Percentiles rank a stretch among this genome's conserved stretches.
phyloP scores from a whole-genome alignment of 2,888 invertebrate species.

The Pachliopta kotzebuea region DNA sequence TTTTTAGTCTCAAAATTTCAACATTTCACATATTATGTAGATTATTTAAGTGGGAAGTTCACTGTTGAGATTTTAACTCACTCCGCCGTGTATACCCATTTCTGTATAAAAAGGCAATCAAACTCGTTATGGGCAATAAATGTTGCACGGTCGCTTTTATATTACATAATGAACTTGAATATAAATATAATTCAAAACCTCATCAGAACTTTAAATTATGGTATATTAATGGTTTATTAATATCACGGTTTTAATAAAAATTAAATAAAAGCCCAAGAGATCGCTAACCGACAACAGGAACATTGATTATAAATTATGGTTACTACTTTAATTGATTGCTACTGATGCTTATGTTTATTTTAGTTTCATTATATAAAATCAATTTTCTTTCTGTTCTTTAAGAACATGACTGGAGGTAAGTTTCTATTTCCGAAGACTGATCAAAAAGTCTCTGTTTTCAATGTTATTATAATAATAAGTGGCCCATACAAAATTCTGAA shows the following conservation, averaged over 20 bases:
- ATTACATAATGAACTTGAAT: conserved; percentile 15
- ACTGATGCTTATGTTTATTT: conserved; percentile 10
- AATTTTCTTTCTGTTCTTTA: background rate
- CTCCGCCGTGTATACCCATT: conserved; percentile 8
- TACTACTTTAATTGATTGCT: conserved; percentile 9
- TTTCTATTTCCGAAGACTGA: too few species aligned
- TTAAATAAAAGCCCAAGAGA: conserved; percentile 16
- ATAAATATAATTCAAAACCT: conserved; percentile 3
- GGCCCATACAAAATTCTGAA: too few species aligned
- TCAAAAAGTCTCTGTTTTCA: too few species aligned
- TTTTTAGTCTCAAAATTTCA: too few species aligned
- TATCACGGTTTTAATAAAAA: conserved; percentile 19
- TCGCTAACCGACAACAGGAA: conserved; percentile 5
- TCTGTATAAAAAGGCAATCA: conserved; percentile 26
- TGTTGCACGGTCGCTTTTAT: conserved; percentile 25
- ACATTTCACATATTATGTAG: background rate
- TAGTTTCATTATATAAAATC: conserved; percentile 3
- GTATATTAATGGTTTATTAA: conserved; percentile 23
- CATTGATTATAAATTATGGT: conserved; percentile 18
- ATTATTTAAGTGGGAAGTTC: background rate
- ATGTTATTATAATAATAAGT: too few species aligned
- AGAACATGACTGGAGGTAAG: too few species aligned
- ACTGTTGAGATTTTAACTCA: conserved; percentile 1
- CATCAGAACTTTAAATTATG: conserved; percentile 18
- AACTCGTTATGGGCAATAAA: conserved; percentile 26